Conservation (phyloP, 2,113 vertebrate species). For the Oreochromis tanganicae region DNA sequence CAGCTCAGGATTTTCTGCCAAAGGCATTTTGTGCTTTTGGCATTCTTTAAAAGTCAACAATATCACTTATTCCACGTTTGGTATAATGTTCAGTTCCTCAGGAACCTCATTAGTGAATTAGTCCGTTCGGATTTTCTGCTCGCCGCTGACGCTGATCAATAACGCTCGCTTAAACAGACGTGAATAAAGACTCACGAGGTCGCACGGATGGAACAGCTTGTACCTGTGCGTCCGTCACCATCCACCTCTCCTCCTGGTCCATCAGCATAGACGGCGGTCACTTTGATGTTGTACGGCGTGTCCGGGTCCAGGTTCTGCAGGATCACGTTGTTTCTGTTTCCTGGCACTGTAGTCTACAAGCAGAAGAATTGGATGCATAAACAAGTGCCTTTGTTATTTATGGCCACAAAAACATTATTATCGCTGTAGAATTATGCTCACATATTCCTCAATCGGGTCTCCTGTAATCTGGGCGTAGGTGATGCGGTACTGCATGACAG, state of each 20-base stretch:
- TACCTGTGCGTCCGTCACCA: constrained; percentile 90
- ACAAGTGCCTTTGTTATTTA: not conserved
- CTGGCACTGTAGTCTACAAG: constrained; percentile 85
- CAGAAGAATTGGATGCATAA: not conserved
- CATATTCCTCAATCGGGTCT: constrained; percentile 92
- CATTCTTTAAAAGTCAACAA: constrained; percentile 3
- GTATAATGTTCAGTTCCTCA: not conserved
- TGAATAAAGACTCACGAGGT: fast-evolving
- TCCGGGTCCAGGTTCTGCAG: constrained; percentile 87
- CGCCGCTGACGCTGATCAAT: not conserved
- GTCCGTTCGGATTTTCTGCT: not conserved
- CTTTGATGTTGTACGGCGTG: constrained; percentile 89
- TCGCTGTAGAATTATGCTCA: constrained; percentile 64
- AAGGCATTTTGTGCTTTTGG: not conserved
- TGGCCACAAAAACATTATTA: not conserved
- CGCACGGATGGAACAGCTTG: not conserved
- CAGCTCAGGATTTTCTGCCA: constrained; percentile 37
- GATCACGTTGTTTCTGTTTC: constrained; percentile 87
- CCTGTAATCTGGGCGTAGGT: constrained; percentile 87
- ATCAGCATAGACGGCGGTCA: constrained; percentile 86
- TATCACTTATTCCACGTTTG: not conserved
- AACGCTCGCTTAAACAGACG: not conserved
- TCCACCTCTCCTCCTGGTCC: constrained; percentile 87
- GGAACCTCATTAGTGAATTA: constrained; percentile 9
- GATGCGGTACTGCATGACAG: constrained; percentile 90